Conservation (phyloP, 1,140 invertebrate genomes). For the Anastrepha obliqua region DNA sequence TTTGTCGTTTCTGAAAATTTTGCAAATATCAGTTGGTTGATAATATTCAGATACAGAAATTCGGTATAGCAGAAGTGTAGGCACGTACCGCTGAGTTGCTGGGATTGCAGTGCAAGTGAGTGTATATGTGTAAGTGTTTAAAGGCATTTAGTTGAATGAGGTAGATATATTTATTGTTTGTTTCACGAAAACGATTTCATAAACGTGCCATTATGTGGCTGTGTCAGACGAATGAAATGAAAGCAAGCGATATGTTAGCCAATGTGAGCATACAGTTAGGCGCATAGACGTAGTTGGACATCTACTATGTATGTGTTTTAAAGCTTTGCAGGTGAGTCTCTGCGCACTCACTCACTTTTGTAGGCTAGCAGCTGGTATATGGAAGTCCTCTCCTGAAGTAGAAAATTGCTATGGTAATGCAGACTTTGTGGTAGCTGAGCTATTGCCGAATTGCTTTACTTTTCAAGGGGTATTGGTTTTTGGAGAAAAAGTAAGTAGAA, state of each 20-base stretch:
- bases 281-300: not conserved
- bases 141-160: not conserved
- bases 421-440: too few relatives aligned
- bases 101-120: not conserved
- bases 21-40: not conserved
- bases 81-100: not conserved
- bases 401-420: not conserved
- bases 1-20: not conserved
- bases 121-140: not conserved
- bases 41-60: not conserved
- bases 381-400: not conserved
- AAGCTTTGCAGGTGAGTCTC: too few relatives aligned
- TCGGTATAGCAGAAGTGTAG: not conserved
- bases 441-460: too few relatives aligned
- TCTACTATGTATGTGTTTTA: not conserved
- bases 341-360: too few relatives aligned
- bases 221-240: not conserved
- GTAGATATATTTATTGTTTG: not conserved
- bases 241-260: not conserved
- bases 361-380: too few relatives aligned
- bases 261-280: not conserved
- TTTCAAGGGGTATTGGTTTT: too few relatives aligned
- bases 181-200: not conserved
- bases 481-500: too few relatives aligned
- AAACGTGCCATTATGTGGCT: not conserved